phyloP scores from a whole-genome alignment of 2,113 vertebrate species.

The Mungos mungo region DNA sequence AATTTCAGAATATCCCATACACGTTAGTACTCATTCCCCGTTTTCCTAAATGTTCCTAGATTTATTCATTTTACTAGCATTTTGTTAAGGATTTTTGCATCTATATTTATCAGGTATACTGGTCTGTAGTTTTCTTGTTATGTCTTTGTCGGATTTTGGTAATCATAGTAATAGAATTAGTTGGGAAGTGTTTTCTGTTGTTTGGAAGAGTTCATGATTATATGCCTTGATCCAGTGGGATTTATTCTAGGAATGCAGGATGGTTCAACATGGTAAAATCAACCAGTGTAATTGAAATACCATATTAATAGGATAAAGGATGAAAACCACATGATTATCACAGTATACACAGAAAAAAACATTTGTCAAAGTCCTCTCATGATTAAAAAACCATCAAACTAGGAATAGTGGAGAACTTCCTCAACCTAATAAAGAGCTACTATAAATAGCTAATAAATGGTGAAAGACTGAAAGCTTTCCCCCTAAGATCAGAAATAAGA shows the following conservation, averaged over 20 bases:
- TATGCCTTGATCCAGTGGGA: not conserved
- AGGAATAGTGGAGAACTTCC: not conserved
- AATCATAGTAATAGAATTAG: not conserved
- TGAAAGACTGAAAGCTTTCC: not conserved
- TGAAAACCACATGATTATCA: not conserved
- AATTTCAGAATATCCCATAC: slow-evolving; percentile 7
- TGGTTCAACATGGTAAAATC: not conserved
- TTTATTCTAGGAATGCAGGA: not conserved
- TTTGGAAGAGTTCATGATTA: not conserved
- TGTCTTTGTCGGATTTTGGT: not conserved
- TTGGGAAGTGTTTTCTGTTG: not conserved
- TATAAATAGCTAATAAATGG: not conserved
- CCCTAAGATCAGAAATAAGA: not conserved
- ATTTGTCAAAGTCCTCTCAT: slow-evolving; percentile 1
- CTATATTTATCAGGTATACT: not conserved
- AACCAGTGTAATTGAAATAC: not conserved
- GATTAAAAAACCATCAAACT: not conserved
- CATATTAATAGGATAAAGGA: not conserved
- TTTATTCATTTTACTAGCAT: not conserved
- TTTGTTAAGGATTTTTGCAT: not conserved
- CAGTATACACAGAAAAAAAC: not conserved
- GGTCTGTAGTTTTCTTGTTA: not conserved
- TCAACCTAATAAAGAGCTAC: not conserved
- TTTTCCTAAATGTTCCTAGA: not conserved
- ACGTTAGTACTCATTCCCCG: not conserved